These are phyloP conservation scores for Pongo abelii DNA, from an alignment of 2,113 vertebrate genomes.

Conservation along the genomic window DNA sequence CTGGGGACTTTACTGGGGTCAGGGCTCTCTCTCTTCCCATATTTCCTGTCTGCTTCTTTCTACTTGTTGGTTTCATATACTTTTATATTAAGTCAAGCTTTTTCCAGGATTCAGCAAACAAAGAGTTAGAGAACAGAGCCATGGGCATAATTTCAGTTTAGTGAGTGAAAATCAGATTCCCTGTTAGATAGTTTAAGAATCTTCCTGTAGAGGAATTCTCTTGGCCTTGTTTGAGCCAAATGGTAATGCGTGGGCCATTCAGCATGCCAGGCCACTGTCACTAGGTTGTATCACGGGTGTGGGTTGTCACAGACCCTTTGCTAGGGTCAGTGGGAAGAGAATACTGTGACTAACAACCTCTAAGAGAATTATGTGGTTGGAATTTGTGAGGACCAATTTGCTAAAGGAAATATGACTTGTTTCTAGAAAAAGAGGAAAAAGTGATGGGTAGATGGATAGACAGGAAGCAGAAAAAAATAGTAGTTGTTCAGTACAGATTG, in stretches of 20 bases:
- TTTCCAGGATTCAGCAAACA: background rate
- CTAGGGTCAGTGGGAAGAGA: background rate
- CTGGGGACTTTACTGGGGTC: too few relatives aligned
- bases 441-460: background rate
- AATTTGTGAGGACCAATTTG: background rate
- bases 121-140: background rate
- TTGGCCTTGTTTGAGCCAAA: background rate
- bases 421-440: background rate
- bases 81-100: background rate
- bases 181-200: background rate
- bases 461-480: background rate
- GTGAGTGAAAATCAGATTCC: background rate
- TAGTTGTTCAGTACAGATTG: background rate
- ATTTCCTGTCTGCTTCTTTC: background rate
- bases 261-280: background rate
- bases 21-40: background rate
- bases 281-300: too few relatives aligned
- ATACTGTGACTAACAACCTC: background rate
- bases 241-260: background rate
- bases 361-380: background rate
- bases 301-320: background rate
- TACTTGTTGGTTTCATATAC: background rate
- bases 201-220: background rate
- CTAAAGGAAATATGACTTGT: background rate
- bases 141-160: background rate